Conservation (phyloP, 1,140 invertebrate species). For the Agrypnia vestita region DNA sequence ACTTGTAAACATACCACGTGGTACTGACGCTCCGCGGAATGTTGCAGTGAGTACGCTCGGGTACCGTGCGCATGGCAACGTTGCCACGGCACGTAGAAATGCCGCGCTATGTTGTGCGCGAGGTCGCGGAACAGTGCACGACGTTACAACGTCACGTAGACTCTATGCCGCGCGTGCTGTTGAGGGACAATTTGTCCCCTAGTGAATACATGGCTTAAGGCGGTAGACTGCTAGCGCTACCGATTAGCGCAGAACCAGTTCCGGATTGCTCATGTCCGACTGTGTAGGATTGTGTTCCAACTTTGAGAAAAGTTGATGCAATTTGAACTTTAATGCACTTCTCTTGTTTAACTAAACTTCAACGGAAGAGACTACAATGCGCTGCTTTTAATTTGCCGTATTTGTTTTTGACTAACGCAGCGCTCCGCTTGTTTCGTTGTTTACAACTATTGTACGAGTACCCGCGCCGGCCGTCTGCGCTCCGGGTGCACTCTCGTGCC, state of each 20-base stretch:
- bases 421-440: neutral
- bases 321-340: constrained; percentile 46
- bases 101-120: too few species aligned
- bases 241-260: constrained; percentile 36
- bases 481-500: constrained; percentile 21
- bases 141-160: too few species aligned
- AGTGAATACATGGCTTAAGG: too few species aligned
- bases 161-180: too few species aligned
- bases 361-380: constrained; percentile 29
- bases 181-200: too few species aligned
- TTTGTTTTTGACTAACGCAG: constrained; percentile 42
- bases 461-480: constrained; percentile 4
- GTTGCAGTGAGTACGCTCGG: too few species aligned
- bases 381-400: constrained; percentile 42
- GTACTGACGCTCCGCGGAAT: too few species aligned
- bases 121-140: too few species aligned
- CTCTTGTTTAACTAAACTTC: constrained; percentile 38
- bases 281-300: constrained; percentile 38
- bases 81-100: too few species aligned
- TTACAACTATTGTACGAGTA: neutral
- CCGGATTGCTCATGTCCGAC: constrained; percentile 29
- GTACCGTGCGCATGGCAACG: too few species aligned
- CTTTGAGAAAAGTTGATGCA: constrained; percentile 36
- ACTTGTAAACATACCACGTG: too few species aligned
- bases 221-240: constrained; percentile 1